A percentile compares a stretch with the other conserved stretches of the same genome.
Conservation (phyloP, 30 jellyfish, hydroid and myxozoan genomes). For the Aurelia sp. region DNA sequence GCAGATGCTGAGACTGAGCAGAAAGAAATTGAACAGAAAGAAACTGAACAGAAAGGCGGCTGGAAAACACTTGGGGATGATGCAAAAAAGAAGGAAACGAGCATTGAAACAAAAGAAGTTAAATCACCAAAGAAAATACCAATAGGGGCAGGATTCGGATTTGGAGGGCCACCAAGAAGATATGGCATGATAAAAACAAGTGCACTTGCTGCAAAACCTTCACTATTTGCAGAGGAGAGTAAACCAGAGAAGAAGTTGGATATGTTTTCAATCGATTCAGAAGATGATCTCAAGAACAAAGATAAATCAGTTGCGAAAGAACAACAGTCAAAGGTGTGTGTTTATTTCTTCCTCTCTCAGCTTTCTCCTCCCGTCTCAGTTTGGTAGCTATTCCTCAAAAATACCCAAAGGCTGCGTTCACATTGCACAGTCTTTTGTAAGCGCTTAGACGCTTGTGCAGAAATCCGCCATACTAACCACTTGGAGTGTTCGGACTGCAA, state of each 20-base stretch:
- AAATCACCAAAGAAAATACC: slow-evolving; percentile 10
- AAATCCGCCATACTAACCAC: no score
- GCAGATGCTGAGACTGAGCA: neutral
- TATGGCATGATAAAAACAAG: slow-evolving; percentile 38
- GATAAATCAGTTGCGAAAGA: no score
- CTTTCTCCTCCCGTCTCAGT: no score
- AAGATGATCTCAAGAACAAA: neutral
- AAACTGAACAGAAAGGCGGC: slow-evolving; percentile 44
- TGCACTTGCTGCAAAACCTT: slow-evolving; percentile 62
- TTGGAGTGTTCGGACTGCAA: no score
- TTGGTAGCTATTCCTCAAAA: no score
- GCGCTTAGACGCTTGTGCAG: no score
- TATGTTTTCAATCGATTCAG: slow-evolving; percentile 64
- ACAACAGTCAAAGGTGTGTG: no score
- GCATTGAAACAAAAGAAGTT: neutral
- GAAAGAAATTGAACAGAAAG: slow-evolving; percentile 3
- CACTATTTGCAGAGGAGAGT: slow-evolving; percentile 59
- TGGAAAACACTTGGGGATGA: slow-evolving; percentile 44
- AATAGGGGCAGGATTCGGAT: slow-evolving; percentile 57
- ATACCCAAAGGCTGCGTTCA: no score
- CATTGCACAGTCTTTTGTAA: no score
- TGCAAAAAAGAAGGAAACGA: neutral
- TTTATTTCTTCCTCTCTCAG: no score
- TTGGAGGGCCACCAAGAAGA: slow-evolving; percentile 26
- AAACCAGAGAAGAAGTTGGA: slow-evolving; percentile 66